Evolutionary conservation across 64 coral and sea anemone species (phyloP), one percentile per base, ranked within the genome.

Genomic region (Montipora cactus): DNA sequence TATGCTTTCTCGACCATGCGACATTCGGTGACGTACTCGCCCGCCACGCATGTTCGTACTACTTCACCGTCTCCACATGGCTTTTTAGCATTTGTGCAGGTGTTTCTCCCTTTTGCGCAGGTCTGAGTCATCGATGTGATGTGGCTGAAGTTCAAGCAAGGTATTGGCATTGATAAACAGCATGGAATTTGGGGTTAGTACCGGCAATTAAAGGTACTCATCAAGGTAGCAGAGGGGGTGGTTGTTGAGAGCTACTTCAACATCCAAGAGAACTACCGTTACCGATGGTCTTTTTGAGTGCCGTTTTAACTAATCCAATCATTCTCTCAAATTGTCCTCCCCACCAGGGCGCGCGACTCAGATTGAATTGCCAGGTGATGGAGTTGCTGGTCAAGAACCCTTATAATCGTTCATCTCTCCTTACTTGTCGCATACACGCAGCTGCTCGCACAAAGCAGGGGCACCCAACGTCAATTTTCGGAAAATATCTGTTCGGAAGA

Each of bases 261-360:
- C 44, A 81, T 81, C 67, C 46, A 51, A 11, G 1, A 72, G 11
- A 2, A 80, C 22, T 1, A 16, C 49, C 12, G 15, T 75, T 81
- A 4, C 57, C 90, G 15, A 83, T 92, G 4, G 44, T 88, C 49
- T 75, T 88, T 45, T 88, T 75, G 5, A 55, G 85, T 8, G 15
- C 10, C 23, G 19, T n/a, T 28, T 75, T 88, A 13, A 88, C 49
- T 2, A 75, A 18, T 18, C 85, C 69, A 3, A 88, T 75, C 13
- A 88, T 49, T 76, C 50, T 51, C 18, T 74, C 70, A 23, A 74
- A 74, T 74, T 74, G 70, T 74, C 20, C 19, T 4, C 70, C 20
- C 70, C 70, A 3, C 15, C 15, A 74, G 2, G 70, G 20, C 2
- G 20, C 23, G 8, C 67, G 10, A 14, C 67, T 19, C 4, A 69